phyloP scores from a whole-genome alignment of 2,888 invertebrate genomes.

The Tolmerus cingulatus region DNA sequence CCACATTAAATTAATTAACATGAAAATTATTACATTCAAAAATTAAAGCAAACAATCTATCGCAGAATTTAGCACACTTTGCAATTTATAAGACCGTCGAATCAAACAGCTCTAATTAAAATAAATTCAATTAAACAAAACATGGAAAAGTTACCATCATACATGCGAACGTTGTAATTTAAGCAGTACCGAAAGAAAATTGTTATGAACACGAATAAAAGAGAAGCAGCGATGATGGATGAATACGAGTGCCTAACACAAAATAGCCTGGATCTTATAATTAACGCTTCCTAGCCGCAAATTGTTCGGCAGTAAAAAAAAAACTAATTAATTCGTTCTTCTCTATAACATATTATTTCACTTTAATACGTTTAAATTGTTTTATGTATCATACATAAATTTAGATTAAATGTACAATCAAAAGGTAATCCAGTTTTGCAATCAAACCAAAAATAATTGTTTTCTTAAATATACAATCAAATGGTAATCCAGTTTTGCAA shows the following conservation, averaged over 20 bases:
- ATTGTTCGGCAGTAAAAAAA: background rate
- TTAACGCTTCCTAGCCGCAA: background rate
- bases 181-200: background rate
- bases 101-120: constrained; percentile 57
- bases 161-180: constrained; percentile 51
- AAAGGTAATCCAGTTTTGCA: background rate
- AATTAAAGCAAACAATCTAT: background rate
- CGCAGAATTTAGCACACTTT: background rate
- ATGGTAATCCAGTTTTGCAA: background rate
- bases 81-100: background rate
- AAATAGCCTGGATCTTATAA: constrained; percentile 5
- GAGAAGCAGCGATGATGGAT: constrained; percentile 1
- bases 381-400: too few relatives aligned
- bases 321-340: background rate
- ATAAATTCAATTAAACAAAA: constrained; percentile 64
- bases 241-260: background rate
- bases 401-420: background rate
- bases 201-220: background rate
- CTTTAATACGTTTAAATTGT: background rate
- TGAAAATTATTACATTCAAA: background rate
- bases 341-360: background rate
- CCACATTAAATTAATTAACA: background rate
- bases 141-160: constrained; percentile 63
- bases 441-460: too few relatives aligned
- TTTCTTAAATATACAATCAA: background rate